A percentile compares a stretch with the other conserved stretches of the same genome.
Conservation (phyloP, 2,888 invertebrate species). For the Nephrotoma flavescens region DNA sequence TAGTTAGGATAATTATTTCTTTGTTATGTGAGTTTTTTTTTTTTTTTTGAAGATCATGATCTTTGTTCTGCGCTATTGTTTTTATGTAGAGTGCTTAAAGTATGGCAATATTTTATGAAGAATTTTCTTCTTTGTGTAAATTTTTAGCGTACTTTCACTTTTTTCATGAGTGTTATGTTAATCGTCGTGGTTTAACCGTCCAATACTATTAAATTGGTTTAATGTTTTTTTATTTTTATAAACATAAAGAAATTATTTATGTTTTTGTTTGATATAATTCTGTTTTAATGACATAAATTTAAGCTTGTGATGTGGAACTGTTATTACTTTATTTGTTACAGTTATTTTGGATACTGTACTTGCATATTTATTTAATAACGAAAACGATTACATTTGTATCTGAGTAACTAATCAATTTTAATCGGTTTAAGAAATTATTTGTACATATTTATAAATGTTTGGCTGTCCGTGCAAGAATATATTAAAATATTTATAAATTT, state of each 20-base stretch:
- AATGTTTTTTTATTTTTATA: background rate
- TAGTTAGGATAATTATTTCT: background rate
- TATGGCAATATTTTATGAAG: background rate
- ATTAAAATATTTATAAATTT: background rate
- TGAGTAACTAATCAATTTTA: background rate
- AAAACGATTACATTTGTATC: background rate
- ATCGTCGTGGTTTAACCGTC: background rate
- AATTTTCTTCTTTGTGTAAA: background rate
- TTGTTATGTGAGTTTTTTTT: background rate
- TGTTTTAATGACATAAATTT: background rate
- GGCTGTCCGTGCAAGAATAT: background rate
- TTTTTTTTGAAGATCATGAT: background rate
- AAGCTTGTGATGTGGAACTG: background rate
- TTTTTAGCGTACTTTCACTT: background rate
- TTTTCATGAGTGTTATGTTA: background rate
- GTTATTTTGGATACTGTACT: background rate
- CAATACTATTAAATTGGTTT: background rate
- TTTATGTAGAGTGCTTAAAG: background rate
- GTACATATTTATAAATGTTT: background rate
- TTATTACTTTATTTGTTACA: background rate
- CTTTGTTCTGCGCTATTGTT: background rate
- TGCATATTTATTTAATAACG: background rate
- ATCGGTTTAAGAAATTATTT: background rate
- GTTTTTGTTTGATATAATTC: background rate
- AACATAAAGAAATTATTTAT: background rate